Conservation (phyloP, 2,888 invertebrate species). For the Caenorhabditis sp. region DNA sequence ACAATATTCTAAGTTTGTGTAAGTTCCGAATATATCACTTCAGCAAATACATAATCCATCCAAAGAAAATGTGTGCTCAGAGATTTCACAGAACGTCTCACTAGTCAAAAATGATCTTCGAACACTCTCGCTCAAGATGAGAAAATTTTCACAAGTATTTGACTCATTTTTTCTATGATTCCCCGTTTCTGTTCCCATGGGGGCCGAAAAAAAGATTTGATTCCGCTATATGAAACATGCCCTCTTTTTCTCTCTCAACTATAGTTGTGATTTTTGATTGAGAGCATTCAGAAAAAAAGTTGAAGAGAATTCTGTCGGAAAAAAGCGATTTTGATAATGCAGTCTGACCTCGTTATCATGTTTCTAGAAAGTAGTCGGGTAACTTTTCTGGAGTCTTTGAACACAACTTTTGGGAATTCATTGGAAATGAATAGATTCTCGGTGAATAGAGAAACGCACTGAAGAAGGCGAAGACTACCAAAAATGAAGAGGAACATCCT, state of each 20-base stretch:
- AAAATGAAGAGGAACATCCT: slow-evolving; percentile 18
- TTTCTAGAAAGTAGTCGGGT: neutral
- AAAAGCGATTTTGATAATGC: slow-evolving; percentile 20
- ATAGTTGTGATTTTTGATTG: slow-evolving; percentile 36
- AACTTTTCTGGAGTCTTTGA: neutral
- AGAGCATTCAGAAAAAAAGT: slow-evolving; percentile 17
- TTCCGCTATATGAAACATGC: slow-evolving; percentile 9
- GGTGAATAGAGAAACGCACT: neutral
- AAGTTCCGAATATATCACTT: neutral
- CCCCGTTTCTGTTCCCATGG: slow-evolving; percentile 11
- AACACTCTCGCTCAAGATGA: slow-evolving; percentile 23
- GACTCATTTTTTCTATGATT: slow-evolving; percentile 14
- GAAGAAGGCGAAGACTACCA: neutral
- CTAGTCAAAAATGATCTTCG: slow-evolving; percentile 21
- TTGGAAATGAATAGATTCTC: slow-evolving; percentile 33
- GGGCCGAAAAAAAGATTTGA: slow-evolving; percentile 26
- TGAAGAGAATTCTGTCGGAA: neutral
- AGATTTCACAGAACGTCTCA: neutral
- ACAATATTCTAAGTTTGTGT: no score
- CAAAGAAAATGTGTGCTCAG: slow-evolving; percentile 17
- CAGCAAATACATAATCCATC: slow-evolving; percentile 4
- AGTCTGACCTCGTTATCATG: slow-evolving; percentile 16
- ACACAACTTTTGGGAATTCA: neutral
- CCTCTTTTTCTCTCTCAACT: no score
- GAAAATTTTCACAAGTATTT: slow-evolving; percentile 10